phyloP scores from a whole-genome alignment of 2,797 vertebrate species.

The Gymnopithys bicolor region DNA sequence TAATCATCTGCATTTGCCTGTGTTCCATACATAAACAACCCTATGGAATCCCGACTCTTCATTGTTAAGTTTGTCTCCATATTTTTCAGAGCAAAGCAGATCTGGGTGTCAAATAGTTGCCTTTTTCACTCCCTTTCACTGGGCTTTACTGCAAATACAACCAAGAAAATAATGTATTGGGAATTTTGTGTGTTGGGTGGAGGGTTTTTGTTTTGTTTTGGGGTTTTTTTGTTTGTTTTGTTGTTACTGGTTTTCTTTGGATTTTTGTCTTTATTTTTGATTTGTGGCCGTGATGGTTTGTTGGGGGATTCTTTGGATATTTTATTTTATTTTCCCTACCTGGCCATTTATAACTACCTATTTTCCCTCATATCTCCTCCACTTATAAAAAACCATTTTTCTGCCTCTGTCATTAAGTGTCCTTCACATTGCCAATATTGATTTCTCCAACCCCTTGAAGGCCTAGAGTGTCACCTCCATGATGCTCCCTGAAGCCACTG shows the following conservation, averaged over 20 bases:
- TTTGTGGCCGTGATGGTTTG: background rate
- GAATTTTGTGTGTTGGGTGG: background rate
- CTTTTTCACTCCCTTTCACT: background rate
- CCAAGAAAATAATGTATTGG: background rate
- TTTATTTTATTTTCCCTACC: background rate
- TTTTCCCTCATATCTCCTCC: background rate
- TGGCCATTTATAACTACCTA: background rate
- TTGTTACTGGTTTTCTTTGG: background rate
- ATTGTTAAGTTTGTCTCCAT: conserved; percentile 54
- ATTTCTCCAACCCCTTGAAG: conserved; percentile 38
- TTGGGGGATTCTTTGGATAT: background rate
- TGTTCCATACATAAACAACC: conserved; percentile 67
- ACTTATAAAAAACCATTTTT: background rate
- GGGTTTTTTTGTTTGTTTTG: background rate
- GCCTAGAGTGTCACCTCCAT: background rate
- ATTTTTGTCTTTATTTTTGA: background rate
- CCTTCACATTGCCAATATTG: background rate
- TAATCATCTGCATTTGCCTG: conserved; percentile 58
- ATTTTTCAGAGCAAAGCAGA: conserved; percentile 57
- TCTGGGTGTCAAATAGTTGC: background rate
- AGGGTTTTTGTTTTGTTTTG: background rate
- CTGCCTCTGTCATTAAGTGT: background rate
- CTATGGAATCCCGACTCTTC: conserved; percentile 29
- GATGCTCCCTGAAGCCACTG: conserved; percentile 2
- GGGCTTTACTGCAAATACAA: background rate